A percentile compares a stretch with the other conserved stretches of the same genome.
phyloP scores from a whole-genome alignment of 1,140 invertebrate species.

The Stratiolaelaps scimitus region DNA sequence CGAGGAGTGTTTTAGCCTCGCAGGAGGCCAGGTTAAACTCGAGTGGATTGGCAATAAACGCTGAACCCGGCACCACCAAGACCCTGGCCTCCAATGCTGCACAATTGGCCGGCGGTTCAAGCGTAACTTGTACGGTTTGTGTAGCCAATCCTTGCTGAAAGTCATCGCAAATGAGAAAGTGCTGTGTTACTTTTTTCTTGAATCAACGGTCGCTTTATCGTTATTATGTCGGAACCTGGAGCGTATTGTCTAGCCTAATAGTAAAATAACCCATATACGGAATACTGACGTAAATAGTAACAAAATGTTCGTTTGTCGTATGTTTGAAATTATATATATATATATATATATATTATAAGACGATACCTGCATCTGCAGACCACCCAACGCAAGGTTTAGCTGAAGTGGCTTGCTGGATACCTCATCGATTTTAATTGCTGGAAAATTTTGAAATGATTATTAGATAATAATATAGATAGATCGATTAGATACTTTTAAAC shows the following conservation, averaged over 20 bases:
- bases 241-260: too few species aligned
- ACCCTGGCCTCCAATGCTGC: conserved; percentile 37
- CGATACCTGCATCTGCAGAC: conserved; percentile 11
- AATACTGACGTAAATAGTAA: not conserved
- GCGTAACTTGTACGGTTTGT: conserved; percentile 11
- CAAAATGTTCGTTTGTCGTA: not conserved
- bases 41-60: conserved; percentile 36
- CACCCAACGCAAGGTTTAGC: not conserved
- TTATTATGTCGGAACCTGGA: too few species aligned
- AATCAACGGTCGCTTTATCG: too few species aligned
- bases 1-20: conserved; percentile 13
- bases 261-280: too few species aligned
- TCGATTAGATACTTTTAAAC: not conserved
- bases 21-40: conserved; percentile 32
- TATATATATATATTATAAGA: not conserved
- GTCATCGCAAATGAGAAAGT: not conserved
- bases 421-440: not conserved
- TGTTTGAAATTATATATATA: not conserved
- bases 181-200: too few species aligned
- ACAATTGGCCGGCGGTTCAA: conserved; percentile 23
- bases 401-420: not conserved
- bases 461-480: not conserved
- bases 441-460: not conserved
- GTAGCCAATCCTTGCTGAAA: not conserved
- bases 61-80: conserved; percentile 37